Base-by-base conservation (phyloP, 2,113 vertebrate species). In the Pseudorectes ferrugineus region DNA sequence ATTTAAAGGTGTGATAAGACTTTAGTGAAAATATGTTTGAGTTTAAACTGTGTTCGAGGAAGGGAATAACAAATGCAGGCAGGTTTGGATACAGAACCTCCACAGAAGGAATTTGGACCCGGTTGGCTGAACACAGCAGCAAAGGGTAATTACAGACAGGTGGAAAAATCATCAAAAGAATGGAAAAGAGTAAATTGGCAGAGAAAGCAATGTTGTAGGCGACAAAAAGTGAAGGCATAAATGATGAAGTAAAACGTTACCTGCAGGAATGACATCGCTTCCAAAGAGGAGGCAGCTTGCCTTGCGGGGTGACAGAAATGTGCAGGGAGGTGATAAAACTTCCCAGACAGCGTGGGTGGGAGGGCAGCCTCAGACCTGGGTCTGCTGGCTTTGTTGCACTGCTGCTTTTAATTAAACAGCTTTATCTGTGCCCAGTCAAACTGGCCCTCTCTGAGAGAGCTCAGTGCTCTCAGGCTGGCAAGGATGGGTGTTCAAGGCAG, bases 291-390 rank as follows among this genome's bases (percentile, higher is more conserved):
- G 26, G 8, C 54, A 45, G 2, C 29, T 48, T 6, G 24, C 22
- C 46, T 35, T 14, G 42, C 3, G 33, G 19, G 33, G 43, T 28
- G 49, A 43, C 85, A 82, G 7, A 57, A 73, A n/a, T 3, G 62
- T 83, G 66, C 57, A 62, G 10, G 2, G 68, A 70, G 54, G 65
- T 67, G 92, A 61, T 48, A 49, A 88, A 80, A 33, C 28, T 18
- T 38, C 20, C 1, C 28, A 68, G 75, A 5, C 1, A 0, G 26
- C 2, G 0, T 7, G 28, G 31, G 14, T 43, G 42, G 52, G 73
- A 85, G 79, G 46, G 48, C 78, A 63, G 63, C 1, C 0, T 45
- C 33, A 10, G 19, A 31, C 49, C 55, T 31, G 55, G 22, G 9
- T 4, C 48, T 58, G 4, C 35, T 57, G n/a, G 88, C 77, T 67